These are phyloP conservation scores for Meloidogyne exigua DNA, from an alignment of 1,140 invertebrate genomes.

Conservation along the genomic window DNA sequence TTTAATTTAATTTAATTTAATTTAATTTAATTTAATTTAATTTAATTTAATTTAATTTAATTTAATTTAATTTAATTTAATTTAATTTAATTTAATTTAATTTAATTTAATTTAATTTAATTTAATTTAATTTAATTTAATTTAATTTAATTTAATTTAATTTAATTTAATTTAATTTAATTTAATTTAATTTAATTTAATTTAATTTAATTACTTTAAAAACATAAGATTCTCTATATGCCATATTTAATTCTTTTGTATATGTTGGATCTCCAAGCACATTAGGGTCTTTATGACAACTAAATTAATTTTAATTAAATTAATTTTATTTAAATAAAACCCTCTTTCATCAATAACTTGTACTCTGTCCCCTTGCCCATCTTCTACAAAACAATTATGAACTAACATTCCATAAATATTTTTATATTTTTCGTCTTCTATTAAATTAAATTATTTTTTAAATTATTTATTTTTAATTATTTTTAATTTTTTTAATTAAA, in stretches of 20 bases:
- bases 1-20: not conserved
- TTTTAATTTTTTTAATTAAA: not conserved
- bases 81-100: not conserved
- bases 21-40: not conserved
- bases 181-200: not conserved
- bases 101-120: not conserved
- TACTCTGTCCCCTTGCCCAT: slow-evolving; percentile 60
- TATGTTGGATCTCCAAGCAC: slow-evolving; percentile 62
- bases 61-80: not conserved
- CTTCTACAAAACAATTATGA: slow-evolving; percentile 60
- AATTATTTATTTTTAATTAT: no score
- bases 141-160: not conserved
- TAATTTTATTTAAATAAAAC: slow-evolving; percentile 17
- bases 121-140: not conserved
- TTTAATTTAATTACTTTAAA: slow-evolving; percentile 48
- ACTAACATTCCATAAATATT: slow-evolving; percentile 59
- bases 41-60: not conserved
- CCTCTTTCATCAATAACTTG: slow-evolving; percentile 58
- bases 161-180: not conserved
- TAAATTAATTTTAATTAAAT: slow-evolving; percentile 29
- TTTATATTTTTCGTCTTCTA: slow-evolving; percentile 26
- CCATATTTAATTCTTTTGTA: slow-evolving; percentile 61
- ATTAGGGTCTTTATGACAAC: slow-evolving; percentile 53
- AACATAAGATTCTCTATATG: slow-evolving; percentile 59
- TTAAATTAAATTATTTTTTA: slow-evolving; percentile 18